phyloP scores from a whole-genome alignment of 2,797 vertebrate genomes.

The Acanthurus tractus region DNA sequence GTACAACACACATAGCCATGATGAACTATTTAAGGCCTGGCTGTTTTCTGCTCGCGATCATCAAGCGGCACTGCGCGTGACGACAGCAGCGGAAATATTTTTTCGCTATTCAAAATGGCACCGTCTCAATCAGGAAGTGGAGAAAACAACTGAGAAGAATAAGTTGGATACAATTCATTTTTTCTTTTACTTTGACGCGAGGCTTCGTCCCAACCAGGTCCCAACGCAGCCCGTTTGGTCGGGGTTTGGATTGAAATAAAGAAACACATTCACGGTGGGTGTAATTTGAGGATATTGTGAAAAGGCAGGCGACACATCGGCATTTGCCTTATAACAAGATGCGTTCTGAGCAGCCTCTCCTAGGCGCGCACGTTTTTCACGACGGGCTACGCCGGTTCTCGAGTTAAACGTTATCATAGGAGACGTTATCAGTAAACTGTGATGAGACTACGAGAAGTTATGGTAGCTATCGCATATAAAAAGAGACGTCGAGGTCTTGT shows the following conservation, averaged over 20 bases:
- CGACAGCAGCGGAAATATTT: conserved; percentile 85
- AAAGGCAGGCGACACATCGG: conserved; percentile 76
- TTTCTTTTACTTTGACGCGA: conserved; percentile 61
- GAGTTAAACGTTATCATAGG: conserved; percentile 12
- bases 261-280: conserved; percentile 67
- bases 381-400: conserved; percentile 57
- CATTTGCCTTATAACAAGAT: conserved; percentile 67
- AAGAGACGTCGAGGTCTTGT: neutral
- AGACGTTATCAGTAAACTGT: neutral
- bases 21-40: conserved; percentile 53
- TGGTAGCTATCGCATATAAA: neutral
- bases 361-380: conserved; percentile 68
- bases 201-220: conserved; percentile 44
- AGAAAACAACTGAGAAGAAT: conserved; percentile 79
- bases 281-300: conserved; percentile 52
- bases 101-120: conserved; percentile 87
- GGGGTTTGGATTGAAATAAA: conserved; percentile 61
- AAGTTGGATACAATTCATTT: conserved; percentile 80
- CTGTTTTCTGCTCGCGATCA: conserved; percentile 41
- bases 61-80: conserved; percentile 67
- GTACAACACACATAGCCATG: conserved; percentile 1
- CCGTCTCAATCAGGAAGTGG: conserved; percentile 85
- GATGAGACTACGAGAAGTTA: neutral
- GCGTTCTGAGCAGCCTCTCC: conserved; percentile 73
- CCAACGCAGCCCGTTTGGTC: conserved; percentile 10